Percentiles rank a stretch among this genome's conserved stretches.
Conservation (phyloP, 2,797 vertebrate genomes). For the Dromococcyx pavoninus region DNA sequence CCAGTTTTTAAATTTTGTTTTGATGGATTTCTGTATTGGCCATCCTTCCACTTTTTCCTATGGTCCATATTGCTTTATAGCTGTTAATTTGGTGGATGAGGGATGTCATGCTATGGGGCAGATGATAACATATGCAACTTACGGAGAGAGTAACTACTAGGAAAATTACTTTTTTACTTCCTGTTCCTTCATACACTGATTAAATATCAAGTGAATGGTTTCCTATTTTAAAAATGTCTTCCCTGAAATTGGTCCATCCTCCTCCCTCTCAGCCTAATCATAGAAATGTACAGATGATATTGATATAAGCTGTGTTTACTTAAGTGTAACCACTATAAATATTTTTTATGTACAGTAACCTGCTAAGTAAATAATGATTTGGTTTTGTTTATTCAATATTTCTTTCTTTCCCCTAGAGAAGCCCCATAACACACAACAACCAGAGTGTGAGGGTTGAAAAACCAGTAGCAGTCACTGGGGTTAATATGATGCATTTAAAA, state of each 20-base stretch:
- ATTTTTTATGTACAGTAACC: background rate
- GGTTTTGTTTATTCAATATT: background rate
- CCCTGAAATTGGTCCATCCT: background rate
- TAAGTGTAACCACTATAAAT: background rate
- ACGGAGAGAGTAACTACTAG: background rate
- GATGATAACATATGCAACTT: background rate
- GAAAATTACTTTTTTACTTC: background rate
- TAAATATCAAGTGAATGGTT: background rate
- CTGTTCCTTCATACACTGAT: background rate
- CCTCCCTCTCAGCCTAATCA: background rate
- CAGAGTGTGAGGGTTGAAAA: background rate
- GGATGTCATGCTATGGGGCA: background rate
- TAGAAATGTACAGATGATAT: background rate
- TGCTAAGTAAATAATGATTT: background rate
- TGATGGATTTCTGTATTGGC: background rate
- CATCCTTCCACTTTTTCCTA: background rate
- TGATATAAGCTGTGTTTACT: constrained; percentile 2
- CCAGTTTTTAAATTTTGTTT: background rate
- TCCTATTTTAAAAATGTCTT: constrained; percentile 1
- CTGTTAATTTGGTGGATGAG: background rate
- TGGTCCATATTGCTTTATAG: background rate
- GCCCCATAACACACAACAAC: background rate
- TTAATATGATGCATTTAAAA: background rate
- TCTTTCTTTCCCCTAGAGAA: background rate
- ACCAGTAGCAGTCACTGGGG: background rate